Conservation (phyloP, 2,888 invertebrate species). For the Eucera pruinosa region DNA sequence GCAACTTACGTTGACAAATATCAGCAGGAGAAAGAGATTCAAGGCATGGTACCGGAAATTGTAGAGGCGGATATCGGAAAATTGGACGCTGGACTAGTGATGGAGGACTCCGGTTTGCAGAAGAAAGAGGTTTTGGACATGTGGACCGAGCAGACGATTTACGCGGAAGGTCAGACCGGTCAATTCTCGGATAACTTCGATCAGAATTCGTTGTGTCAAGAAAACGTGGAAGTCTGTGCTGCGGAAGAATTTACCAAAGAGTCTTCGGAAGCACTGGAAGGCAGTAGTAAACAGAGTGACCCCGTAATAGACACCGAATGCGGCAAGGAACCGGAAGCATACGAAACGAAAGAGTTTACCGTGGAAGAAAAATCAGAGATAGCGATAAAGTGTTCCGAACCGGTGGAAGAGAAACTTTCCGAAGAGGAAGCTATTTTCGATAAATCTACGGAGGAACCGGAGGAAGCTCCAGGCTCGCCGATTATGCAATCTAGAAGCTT, state of each 20-base stretch:
- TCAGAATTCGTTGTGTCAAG: slow-evolving; percentile 26
- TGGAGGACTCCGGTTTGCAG: slow-evolving; percentile 11
- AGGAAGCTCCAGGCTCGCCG: slow-evolving; percentile 10
- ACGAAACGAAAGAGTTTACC: neutral
- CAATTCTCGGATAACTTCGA: slow-evolving; percentile 75
- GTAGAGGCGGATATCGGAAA: neutral
- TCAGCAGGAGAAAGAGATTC: slow-evolving; percentile 52
- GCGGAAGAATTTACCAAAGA: neutral
- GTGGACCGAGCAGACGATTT: slow-evolving; percentile 56
- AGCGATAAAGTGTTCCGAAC: neutral
- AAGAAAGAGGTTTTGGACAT: slow-evolving; percentile 48
- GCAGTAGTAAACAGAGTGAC: neutral
- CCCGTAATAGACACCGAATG: neutral
- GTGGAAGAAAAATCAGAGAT: slow-evolving; percentile 13
- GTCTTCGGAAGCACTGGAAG: neutral
- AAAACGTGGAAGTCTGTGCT: neutral
- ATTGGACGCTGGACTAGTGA: slow-evolving; percentile 15
- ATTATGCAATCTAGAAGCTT: slow-evolving; percentile 24
- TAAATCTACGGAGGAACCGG: slow-evolving; percentile 39
- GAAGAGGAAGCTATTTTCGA: neutral
- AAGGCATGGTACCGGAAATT: slow-evolving; percentile 4
- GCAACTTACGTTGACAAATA: slow-evolving; percentile 46
- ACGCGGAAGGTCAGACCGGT: slow-evolving; percentile 48
- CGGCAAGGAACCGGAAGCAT: slow-evolving; percentile 8
- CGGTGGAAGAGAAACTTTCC: slow-evolving; percentile 14